These are phyloP conservation scores for Trogon surrucura DNA, from an alignment of 2,113 vertebrate genomes.

Conservation along the genomic window DNA sequence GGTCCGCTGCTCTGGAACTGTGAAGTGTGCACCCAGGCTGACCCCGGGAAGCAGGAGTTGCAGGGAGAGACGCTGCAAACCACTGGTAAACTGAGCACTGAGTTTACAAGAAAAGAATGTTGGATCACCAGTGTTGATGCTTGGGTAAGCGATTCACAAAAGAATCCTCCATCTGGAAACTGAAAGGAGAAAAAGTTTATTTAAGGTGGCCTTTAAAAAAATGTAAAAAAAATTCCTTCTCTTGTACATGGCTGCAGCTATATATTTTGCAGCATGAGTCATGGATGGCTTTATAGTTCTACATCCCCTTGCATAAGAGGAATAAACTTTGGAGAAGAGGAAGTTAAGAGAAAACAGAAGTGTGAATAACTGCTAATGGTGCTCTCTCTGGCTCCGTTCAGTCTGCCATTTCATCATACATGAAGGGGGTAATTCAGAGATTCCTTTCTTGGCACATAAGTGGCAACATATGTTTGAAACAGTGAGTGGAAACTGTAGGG, in stretches of 20 bases:
- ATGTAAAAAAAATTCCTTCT: conserved; percentile 8
- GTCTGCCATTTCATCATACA: conserved; percentile 80
- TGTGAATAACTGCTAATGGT: conserved; percentile 82
- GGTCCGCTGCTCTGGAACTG: neutral
- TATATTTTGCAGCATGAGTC: conserved; percentile 78
- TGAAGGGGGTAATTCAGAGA: conserved; percentile 78
- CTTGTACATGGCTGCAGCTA: conserved; percentile 26
- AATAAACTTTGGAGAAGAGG: conserved; percentile 75
- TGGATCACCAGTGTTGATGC: conserved; percentile 37
- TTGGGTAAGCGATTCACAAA: conserved; percentile 50
- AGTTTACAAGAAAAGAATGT: conserved; percentile 59
- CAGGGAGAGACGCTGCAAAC: conserved; percentile 39
- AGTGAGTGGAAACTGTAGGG: conserved; percentile 75
- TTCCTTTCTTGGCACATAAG: conserved; percentile 83
- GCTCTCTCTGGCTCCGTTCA: conserved; percentile 78
- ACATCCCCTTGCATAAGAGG: conserved; percentile 62
- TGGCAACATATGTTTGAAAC: conserved; percentile 84
- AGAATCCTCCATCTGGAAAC: conserved; percentile 57
- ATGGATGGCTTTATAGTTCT: conserved; percentile 77
- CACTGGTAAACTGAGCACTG: conserved; percentile 42
- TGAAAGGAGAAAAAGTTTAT: conserved; percentile 39
- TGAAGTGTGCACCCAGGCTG: neutral
- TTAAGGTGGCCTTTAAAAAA: conserved; percentile 51
- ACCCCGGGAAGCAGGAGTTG: conserved; percentile 27
- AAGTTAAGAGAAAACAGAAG: conserved; percentile 85